Evolutionary conservation across 2,888 invertebrate genomes (phyloP), one percentile per base, ranked within the genome.

Genomic region (Eupithecia dodoneata): DNA sequence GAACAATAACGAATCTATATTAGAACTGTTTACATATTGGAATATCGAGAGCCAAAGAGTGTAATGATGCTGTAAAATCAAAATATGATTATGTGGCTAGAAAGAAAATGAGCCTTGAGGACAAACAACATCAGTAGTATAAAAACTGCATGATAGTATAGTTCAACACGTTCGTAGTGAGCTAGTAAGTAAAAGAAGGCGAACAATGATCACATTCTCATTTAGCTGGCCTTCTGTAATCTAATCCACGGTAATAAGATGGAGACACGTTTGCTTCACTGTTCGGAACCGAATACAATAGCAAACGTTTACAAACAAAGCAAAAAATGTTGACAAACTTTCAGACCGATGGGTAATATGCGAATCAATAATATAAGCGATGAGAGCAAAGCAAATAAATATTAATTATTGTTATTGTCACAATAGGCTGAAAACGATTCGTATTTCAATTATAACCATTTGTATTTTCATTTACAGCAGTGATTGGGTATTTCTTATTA

Each of bases 161-260:
- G 42, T 66, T 42, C 30, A 65, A 15, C 59, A 15, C 73, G 73
- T 79, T 78, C 77, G 77, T 77, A 79, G 79, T 75, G 78, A 13
- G 18, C 18, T 71, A 73, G 73, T 71, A 45, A 72, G 71, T 67
- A 81, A 67, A 76, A 77, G 74, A 78, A 70, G 78, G 76, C 74
- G 80, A 85, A 85, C 84, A 87, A 85, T 85, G 86, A 83, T 76
- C 44, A 63, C 72, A 87, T 88, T 87, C 85, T 83, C 84, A 85
- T 85, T 83, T 86, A 87, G 85, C 85, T 86, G 86, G 71, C 83
- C 84, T 88, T 89, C 88, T 88, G 91, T 89, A 91, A 91, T 84
- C 77, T 85, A 87, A 92, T 86, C 88, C 85, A 82, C 72, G 83
- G 84, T 86, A 85, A 85, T 87, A 87, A 85, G 86, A 82, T 83